Base-by-base conservation (phyloP, 1,140 invertebrate species). In the Hyposmocoma kahamanoa region DNA sequence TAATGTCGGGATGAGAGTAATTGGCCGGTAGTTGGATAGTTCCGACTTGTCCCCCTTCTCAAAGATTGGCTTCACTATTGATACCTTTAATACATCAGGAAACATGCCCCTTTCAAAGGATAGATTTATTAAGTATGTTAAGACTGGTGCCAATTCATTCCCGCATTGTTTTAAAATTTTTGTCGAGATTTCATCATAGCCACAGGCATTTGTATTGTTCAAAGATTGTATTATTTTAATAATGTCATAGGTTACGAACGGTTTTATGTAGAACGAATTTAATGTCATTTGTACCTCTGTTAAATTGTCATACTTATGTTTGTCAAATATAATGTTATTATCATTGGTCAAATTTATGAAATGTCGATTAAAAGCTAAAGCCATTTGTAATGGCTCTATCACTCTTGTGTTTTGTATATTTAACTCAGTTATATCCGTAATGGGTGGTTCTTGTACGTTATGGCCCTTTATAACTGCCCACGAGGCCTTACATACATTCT, bases 11-110 rank as follows among this genome's bases (percentile, higher is more conserved):
- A 5, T 34, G 2, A 8, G 5, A 19, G 36, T 19, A 5, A 39
- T 4, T 10, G 36, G 36, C 13, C 36, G 4, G 18, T 39, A 39
- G n/a, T 20, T 19, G 17, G 8, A 19, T 19, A 39, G 5, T 5
- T 4, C 20, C 5, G 18, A 8, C 8, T 17, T 39, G 8, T 39
- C 18, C 8, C 15, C 15, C n/a, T 39, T 39, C 20, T 39, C 20
- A 39, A 22, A 42, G 2, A 42, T 3, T 19, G 36, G 36, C n/a
- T 39, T 39, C 5, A 39, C n/a, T 39, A 39, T 42, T 22, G 41
- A 5, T 8, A 24, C 20, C 22, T 42, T 42, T n/a, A 42, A 18
- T 42, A 24, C 24, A 13, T 26, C 22, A 3, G 41, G 41, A 15
- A 42, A 42, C 3, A 42, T 17, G 2, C 41, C 41, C 3, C 2